These are phyloP conservation scores for Pseudomyrmex gracilis DNA, from an alignment of 1,140 invertebrate genomes.

Conservation along the genomic window DNA sequence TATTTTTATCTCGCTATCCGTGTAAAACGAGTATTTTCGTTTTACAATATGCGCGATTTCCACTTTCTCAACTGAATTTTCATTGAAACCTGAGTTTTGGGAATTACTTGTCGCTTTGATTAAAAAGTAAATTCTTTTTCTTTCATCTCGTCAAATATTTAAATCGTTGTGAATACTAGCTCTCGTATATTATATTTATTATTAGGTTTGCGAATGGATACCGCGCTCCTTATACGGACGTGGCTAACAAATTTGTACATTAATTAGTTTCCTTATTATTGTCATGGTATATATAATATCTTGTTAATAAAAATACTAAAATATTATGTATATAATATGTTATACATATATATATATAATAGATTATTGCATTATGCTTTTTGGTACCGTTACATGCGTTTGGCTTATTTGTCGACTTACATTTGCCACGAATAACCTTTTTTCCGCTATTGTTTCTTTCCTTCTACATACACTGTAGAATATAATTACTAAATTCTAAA, in stretches of 20 bases:
- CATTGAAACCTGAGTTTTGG: constrained; percentile 25
- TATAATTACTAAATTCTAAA: constrained; percentile 48
- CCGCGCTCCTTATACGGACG: constrained; percentile 78
- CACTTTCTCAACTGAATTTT: constrained; percentile 41
- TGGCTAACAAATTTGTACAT: constrained; percentile 86
- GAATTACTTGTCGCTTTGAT: constrained; percentile 28
- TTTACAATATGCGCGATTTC: constrained; percentile 54
- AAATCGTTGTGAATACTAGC: constrained; percentile 33
- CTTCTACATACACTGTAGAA: constrained; percentile 7
- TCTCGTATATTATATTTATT: not conserved
- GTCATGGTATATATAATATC: constrained; percentile 84
- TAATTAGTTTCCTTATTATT: constrained; percentile 86
- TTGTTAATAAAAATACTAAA: constrained; percentile 86
- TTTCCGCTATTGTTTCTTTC: constrained; percentile 20
- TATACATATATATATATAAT: constrained; percentile 79
- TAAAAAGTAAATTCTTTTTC: not conserved
- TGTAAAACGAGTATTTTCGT: constrained; percentile 39
- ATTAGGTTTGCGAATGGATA: constrained; percentile 56
- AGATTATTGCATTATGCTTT: constrained; percentile 86
- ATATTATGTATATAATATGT: constrained; percentile 85
- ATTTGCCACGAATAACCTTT: constrained; percentile 50
- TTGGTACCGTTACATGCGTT: constrained; percentile 84
- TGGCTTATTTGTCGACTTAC: constrained; percentile 75
- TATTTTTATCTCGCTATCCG: constrained; percentile 31
- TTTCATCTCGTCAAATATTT: not conserved